Conservation (phyloP, 2,797 vertebrate genomes). For the Psittacula echo region DNA sequence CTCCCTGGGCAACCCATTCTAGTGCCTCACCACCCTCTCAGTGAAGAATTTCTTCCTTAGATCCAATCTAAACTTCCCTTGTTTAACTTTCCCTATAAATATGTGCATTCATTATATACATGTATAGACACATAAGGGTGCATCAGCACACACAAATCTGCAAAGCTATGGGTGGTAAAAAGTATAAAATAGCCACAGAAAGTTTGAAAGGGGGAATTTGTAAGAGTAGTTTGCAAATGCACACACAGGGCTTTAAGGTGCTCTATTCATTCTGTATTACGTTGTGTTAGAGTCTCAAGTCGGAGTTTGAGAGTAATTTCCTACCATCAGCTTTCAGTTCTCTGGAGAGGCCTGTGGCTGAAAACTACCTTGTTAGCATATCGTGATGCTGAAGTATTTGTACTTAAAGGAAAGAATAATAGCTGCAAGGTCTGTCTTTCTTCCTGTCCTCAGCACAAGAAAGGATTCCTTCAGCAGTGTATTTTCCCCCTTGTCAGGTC, state of each 20-base stretch:
- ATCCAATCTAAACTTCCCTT: too few species aligned
- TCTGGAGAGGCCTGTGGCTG: neutral
- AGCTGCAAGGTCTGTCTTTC: slow-evolving; percentile 7
- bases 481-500: slow-evolving; percentile 12
- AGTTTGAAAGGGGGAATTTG: neutral
- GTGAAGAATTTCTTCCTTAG: too few species aligned
- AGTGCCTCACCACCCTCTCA: too few species aligned
- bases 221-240: neutral
- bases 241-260: neutral
- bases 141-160: neutral
- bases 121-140: neutral
- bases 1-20: too few species aligned
- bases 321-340: neutral
- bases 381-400: neutral
- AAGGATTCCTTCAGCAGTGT: neutral
- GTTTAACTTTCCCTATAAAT: neutral
- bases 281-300: neutral
- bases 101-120: neutral
- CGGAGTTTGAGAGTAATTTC: neutral
- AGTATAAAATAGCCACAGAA: neutral
- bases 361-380: neutral
- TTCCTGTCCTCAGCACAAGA: neutral
- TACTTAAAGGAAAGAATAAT: slow-evolving; percentile 21
- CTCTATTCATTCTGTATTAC: neutral
- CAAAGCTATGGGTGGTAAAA: neutral